Base-by-base conservation (phyloP, 2,113 vertebrate genomes). In the Ondatra zibethicus region DNA sequence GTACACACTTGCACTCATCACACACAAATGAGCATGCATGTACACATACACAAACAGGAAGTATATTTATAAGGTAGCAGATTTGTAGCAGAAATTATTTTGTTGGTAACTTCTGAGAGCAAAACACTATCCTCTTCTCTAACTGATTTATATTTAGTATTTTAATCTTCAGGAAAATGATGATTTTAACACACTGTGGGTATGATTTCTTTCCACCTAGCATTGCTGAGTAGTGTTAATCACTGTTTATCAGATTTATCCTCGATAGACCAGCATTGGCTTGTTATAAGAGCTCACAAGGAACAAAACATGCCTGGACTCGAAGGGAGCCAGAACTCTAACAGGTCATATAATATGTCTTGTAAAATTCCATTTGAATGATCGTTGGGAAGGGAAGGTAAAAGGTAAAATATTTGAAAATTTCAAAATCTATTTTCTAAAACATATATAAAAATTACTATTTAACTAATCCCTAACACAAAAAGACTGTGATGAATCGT, bases 371-470 rank as follows among this genome's bases (percentile, higher is more conserved):
- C 75, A 68, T 89, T 72, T 89, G 39, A 50, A 29, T 52, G 50
- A 93, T 65, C 12, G 36, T 21, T n/a, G 70, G 25, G 45, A 7
- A n/a, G 68, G 19, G 42, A 6, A 39, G 72, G 61, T 77, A 50
- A 7, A 16, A 31, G 91, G 5, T 42, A 92, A 7, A 70, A 27
- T 87, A 93, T 81, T 85, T 92, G 10, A 87, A 75, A 80, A 50
- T 77, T 10, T 92, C 6, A 92, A 95, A 82, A 95, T 89, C 21
- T 88, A 61, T 82, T 90, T 96, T 92, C 8, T 91, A 81, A 88
- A 89, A 90, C 11, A 47, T 70, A 10, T 27, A 12, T n/a, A n/a
- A n/a, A 39, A 42, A 25, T 0, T 39, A 76, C 1, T 0, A 1
- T 58, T 87, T 80, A 80, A 36, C 89, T 92, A 88, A 87, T 87